Conservation (phyloP, 2,113 vertebrate genomes). For the Leucosticte australis region DNA sequence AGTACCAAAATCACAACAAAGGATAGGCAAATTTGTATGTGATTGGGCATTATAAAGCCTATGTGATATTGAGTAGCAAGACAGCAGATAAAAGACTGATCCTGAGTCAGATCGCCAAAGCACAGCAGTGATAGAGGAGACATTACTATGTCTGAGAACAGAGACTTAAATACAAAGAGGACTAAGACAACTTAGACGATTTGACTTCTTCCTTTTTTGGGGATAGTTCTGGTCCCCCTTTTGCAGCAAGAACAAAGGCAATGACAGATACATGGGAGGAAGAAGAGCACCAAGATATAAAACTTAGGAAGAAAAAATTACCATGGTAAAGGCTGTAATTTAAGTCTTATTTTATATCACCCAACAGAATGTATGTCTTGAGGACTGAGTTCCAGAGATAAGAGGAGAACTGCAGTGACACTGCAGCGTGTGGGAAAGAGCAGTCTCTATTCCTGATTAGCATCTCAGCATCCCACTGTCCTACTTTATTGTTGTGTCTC, state of each 20-base stretch:
- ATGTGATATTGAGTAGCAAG: neutral
- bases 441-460: neutral
- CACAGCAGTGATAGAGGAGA: neutral
- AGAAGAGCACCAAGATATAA: neutral
- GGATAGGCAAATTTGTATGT: neutral
- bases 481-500: conserved; percentile 1
- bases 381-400: neutral
- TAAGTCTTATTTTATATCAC: neutral
- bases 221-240: neutral
- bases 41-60: neutral
- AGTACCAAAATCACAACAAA: neutral
- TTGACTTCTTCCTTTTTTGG: neutral
- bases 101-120: neutral
- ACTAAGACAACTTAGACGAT: neutral
- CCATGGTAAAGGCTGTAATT: neutral
- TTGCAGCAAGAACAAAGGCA: neutral
- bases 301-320: neutral
- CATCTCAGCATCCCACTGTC: conserved; percentile 7
- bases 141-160: neutral
- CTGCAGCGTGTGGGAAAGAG: neutral
- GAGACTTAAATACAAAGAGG: neutral
- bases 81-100: neutral
- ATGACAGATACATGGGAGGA: neutral
- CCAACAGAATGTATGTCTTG: neutral
- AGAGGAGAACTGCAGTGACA: neutral